These are phyloP conservation scores for Theretra japonica DNA, from an alignment of 2,888 invertebrate species.

Conservation along the genomic window DNA sequence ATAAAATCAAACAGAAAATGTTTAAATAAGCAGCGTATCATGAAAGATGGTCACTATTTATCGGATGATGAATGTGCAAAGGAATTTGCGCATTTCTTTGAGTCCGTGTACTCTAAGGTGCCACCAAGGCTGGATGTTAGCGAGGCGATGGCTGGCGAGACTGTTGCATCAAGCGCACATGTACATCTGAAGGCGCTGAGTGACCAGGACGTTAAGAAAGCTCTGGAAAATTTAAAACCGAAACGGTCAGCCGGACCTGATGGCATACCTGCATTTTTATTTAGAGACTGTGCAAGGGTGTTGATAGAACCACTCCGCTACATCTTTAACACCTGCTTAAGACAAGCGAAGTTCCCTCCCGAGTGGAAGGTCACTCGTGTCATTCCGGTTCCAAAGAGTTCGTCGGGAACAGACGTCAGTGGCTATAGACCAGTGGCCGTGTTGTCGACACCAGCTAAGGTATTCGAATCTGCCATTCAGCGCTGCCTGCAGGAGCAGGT, in stretches of 20 bases:
- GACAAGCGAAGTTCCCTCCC: neutral
- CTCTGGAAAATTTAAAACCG: neutral
- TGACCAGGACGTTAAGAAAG: neutral
- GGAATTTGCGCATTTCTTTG: neutral
- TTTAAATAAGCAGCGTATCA: neutral
- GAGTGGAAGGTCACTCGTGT: slow-evolving; percentile 7
- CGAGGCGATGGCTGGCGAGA: neutral
- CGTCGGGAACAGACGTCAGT: neutral
- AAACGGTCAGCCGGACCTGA: slow-evolving; percentile 7
- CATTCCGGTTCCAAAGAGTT: neutral
- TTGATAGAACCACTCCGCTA: neutral
- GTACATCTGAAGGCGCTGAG: too few relatives aligned
- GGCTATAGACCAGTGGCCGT: slow-evolving; percentile 37
- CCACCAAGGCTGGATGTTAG: neutral
- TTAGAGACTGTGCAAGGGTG: neutral
- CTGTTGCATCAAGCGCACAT: neutral
- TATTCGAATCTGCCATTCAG: slow-evolving; percentile 30
- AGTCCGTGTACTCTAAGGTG: neutral
- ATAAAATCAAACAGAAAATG: too few relatives aligned
- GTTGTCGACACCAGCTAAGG: slow-evolving; percentile 33
- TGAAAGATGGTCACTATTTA: neutral
- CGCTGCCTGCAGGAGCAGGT: neutral
- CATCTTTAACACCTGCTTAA: slow-evolving; percentile 5
- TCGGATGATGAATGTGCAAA: neutral
- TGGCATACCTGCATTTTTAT: slow-evolving; percentile 1